Evolutionary conservation across 2,888 invertebrate genomes (phyloP), one percentile per base, ranked within the genome.

Genomic region (Lomographa bimaculata): DNA sequence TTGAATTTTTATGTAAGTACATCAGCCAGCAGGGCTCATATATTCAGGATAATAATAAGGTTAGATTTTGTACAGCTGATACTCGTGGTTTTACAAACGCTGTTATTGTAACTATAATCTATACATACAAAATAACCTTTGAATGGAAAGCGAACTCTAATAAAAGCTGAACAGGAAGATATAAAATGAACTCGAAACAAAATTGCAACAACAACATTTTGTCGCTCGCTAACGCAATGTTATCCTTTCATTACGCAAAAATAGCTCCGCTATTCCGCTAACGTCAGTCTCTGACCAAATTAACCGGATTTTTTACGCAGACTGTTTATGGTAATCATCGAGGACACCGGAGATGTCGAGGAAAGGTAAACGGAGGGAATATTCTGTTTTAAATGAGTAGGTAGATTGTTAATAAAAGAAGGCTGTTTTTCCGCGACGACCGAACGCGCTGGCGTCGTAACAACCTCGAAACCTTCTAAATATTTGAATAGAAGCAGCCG

Each of bases 161-260:
- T n/a, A n/a, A n/a, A n/a, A n/a, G n/a, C n/a, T n/a, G n/a, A n/a
- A n/a, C n/a, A n/a, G n/a, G n/a, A n/a, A n/a, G n/a, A n/a, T n/a
- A n/a, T n/a, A n/a, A n/a, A n/a, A n/a, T n/a, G n/a, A n/a, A n/a
- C n/a, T n/a, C 14, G 14, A 3, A 14, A 14, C 14, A 14, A 14
- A 14, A 4, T 4, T 14, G 14, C 2, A 14, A 14, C 2, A 14
- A 14, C 4, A 14, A 4, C 14, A 14, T 14, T 14, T 14, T 14
- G 4, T 14, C 14, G 14, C 14, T 14, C 3, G 14, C 14, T 4
- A 4, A 19, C 39, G 18, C 16, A 8, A 27, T 62, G 59, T 60
- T 69, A 54, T 66, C 39, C 41, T 64, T 62, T 51, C 53, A 65
- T 65, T 57, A 59, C 46, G 50, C 34, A 55, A 29, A 49, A 60